A percentile compares a stretch with the other conserved stretches of the same genome.
Evolutionary conservation across 2,888 invertebrate species (phyloP).

Genomic region (Drosophila mettleri): DNA sequence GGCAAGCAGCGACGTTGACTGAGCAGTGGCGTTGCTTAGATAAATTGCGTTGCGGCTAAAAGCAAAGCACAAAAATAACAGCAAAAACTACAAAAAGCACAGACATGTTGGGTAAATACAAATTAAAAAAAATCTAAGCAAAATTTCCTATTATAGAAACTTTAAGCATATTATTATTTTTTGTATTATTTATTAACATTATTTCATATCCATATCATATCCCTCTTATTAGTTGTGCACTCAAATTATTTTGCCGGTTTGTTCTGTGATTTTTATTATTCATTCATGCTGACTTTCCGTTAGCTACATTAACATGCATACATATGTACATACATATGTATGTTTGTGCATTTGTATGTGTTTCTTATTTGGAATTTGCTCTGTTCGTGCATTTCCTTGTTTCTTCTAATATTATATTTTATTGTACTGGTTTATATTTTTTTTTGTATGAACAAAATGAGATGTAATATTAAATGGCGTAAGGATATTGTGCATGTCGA

Average conservation of each 20-base stretch:
- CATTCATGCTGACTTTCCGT: conserved; percentile 42
- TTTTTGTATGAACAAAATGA: not conserved
- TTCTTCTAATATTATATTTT: conserved; percentile 27
- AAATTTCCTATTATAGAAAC: conserved; percentile 47
- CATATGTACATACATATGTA: no score
- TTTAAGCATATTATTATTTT: no score
- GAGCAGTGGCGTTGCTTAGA: conserved; percentile 65
- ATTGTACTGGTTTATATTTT: conserved; percentile 26
- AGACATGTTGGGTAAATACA: conserved; percentile 80
- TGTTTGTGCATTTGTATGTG: conserved; percentile 5
- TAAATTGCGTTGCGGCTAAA: conserved; percentile 78
- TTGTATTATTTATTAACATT: no score
- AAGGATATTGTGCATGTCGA: conserved; percentile 41
- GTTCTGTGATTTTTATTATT: conserved; percentile 32
- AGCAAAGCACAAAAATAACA: conserved; percentile 44
- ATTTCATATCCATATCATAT: conserved; percentile 23
- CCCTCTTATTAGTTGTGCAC: conserved; percentile 25
- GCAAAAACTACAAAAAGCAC: conserved; percentile 39
- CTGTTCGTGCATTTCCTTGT: conserved; percentile 55
- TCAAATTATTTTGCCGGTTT: conserved; percentile 62
- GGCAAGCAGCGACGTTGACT: conserved; percentile 41
- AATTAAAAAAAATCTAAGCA: conserved; percentile 29
- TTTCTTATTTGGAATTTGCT: conserved; percentile 31
- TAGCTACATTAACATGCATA: no score
- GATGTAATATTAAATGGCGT: conserved; percentile 28